Evolutionary conservation across 2,797 vertebrate genomes (phyloP), one percentile per base, ranked within the genome.

Genomic region (Pitangus sulphuratus): DNA sequence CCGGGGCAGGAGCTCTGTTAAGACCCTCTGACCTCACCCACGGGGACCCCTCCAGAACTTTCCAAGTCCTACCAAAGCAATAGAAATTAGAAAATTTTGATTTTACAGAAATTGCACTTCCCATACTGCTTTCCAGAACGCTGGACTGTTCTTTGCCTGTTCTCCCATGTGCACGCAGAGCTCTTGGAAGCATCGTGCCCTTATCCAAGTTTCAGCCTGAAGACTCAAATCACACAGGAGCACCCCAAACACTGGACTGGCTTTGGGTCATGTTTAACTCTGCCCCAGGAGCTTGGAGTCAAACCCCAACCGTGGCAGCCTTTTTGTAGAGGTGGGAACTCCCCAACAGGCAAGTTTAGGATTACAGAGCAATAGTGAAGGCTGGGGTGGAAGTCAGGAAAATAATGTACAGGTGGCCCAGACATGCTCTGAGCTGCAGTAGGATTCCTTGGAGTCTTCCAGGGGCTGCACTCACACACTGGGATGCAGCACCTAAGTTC

Each of bases 151-250:
- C 57, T 42, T n/a, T 20, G 7, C 10, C 19, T 77, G 28, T 18
- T 77, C 11, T 31, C 20, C 12, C 21, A 14, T 0, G 2, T 15
- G 31, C 28, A 64, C 0, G 0, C 12, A 40, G 7, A 15, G 15
- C 42, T 21, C 25, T 28, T 5, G 1, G 79, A 85, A 61, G 47
- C 11, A 4, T 31, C 4, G 0, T 3, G 10, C 16, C 60, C 6
- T 50, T n/a, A 37, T 9, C 24, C 28, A 68, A 51, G 22, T 22
- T 28, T 25, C n/a, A 93, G 33, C 14, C 35, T 12, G 11, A 48
- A 50, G 15, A 30, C 45, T 69, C 47, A 53, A 26, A 69, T 8
- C 50, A 69, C 14, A 9, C 19, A 45, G 31, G 6, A 50, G 31
- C 9, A 15, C 12, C 13, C 37, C 0, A 0, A n/a, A 40, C 33